These are phyloP conservation scores for Peromyscus polionotus DNA, from an alignment of 2,113 vertebrate species.

Conservation along the genomic window DNA sequence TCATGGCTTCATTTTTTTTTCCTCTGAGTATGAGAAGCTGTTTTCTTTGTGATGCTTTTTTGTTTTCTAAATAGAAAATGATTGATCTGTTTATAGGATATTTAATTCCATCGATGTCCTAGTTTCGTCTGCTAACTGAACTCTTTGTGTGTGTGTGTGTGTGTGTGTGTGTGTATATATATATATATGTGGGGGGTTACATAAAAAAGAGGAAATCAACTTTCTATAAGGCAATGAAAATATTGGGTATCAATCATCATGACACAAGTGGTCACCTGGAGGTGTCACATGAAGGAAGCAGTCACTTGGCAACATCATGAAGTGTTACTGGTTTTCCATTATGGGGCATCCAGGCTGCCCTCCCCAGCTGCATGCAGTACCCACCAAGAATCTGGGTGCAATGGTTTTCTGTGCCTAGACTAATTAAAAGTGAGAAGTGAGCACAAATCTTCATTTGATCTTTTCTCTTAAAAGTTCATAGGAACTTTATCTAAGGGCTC, in stretches of 20 bases:
- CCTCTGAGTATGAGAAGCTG: neutral
- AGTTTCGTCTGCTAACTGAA: conserved; percentile 54
- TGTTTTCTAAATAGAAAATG: conserved; percentile 58
- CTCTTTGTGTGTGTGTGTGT: neutral
- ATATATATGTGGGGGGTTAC: neutral
- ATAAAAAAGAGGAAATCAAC: conserved; percentile 28
- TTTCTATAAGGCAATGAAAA: conserved; percentile 12
- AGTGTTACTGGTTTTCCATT: neutral
- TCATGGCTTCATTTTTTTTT: neutral
- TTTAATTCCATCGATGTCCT: conserved; percentile 57
- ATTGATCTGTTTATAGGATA: conserved; percentile 60
- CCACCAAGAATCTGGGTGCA: neutral
- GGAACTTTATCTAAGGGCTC: conserved; percentile 49
- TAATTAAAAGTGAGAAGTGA: neutral
- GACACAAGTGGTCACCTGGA: fast-evolving
- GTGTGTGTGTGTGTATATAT: neutral
- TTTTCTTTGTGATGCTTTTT: conserved; percentile 21
- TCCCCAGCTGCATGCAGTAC: neutral
- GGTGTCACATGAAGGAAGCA: neutral
- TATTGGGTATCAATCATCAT: neutral
- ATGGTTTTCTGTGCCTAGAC: neutral
- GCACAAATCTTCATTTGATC: neutral
- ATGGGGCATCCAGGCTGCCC: neutral
- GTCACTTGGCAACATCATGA: neutral
- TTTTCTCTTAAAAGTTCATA: conserved; percentile 43